These are phyloP conservation scores for Pristionchus arcanus DNA, from an alignment of 2,888 invertebrate species.

Conservation along the genomic window DNA sequence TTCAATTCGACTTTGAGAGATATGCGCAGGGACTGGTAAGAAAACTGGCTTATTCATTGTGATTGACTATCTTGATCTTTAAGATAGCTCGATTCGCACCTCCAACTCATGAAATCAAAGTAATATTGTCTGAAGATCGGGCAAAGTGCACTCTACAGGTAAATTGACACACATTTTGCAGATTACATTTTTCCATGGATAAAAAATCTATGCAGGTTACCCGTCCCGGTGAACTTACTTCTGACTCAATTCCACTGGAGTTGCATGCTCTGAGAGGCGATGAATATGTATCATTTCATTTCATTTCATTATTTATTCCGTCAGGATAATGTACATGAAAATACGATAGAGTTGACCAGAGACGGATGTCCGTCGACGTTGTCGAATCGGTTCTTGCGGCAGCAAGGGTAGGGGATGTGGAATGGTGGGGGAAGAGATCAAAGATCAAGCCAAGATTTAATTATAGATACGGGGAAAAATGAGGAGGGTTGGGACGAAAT, in stretches of 20 bases:
- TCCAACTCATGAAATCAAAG: not conserved
- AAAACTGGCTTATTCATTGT: not conserved
- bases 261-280: conserved; percentile 29
- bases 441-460: too few species aligned
- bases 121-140: not conserved
- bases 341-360: too few species aligned
- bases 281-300: not conserved
- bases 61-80: not conserved
- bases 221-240: not conserved
- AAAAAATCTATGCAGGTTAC: too few species aligned
- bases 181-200: not conserved
- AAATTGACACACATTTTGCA: not conserved
- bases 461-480: too few species aligned
- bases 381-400: too few species aligned
- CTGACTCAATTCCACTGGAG: not conserved
- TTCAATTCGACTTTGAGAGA: conserved; percentile 32
- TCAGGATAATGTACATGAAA: too few species aligned
- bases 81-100: not conserved
- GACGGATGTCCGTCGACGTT: too few species aligned
- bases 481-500: too few species aligned
- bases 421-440: too few species aligned
- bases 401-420: too few species aligned
- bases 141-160: conserved; percentile 13
- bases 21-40: conserved; percentile 36
- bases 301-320: too few species aligned